Evolutionary conservation across 2,888 invertebrate species (phyloP).

Genomic region (Scaptomyza flava): DNA sequence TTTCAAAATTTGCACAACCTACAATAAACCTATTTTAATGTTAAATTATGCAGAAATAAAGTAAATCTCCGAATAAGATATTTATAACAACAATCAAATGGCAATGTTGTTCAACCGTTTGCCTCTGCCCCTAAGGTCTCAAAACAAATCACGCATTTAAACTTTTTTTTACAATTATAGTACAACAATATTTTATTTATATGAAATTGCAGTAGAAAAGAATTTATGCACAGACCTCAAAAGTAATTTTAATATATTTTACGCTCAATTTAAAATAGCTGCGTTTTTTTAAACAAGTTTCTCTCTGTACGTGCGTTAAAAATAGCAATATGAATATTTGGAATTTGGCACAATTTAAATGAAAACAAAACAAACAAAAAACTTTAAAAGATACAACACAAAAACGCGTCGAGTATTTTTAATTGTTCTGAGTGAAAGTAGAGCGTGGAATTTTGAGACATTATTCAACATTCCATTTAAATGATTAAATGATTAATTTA

Average conservation of each 20-base stretch:
- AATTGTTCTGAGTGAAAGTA: slow-evolving; percentile 26
- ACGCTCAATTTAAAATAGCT: slow-evolving; percentile 3
- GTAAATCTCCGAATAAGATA: slow-evolving; percentile 15
- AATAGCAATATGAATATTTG: slow-evolving; percentile 36
- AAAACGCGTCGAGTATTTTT: slow-evolving; percentile 9
- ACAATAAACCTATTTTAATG: background rate
- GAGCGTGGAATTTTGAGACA: slow-evolving; percentile 14
- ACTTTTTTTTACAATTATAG: background rate
- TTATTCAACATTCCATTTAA: background rate
- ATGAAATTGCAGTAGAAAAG: slow-evolving; percentile 5
- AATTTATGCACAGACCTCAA: background rate
- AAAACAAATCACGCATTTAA: slow-evolving; percentile 7
- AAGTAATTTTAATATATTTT: slow-evolving; percentile 29
- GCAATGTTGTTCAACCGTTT: slow-evolving; percentile 19
- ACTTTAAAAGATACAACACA: background rate
- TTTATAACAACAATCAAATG: slow-evolving; percentile 9
- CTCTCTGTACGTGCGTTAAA: slow-evolving; percentile 29
- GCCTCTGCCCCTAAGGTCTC: background rate
- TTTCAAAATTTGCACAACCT: no score
- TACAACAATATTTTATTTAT: slow-evolving; percentile 2
- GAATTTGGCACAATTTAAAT: slow-evolving; percentile 42
- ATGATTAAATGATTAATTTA: slow-evolving; percentile 6
- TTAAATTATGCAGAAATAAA: slow-evolving; percentile 40
- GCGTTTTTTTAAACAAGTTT: slow-evolving; percentile 7
- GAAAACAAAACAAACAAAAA: slow-evolving; percentile 10